Evolutionary conservation across 2,797 vertebrate species (phyloP), one percentile per base, ranked within the genome.

Genomic region (Megaceryle alcyon): DNA sequence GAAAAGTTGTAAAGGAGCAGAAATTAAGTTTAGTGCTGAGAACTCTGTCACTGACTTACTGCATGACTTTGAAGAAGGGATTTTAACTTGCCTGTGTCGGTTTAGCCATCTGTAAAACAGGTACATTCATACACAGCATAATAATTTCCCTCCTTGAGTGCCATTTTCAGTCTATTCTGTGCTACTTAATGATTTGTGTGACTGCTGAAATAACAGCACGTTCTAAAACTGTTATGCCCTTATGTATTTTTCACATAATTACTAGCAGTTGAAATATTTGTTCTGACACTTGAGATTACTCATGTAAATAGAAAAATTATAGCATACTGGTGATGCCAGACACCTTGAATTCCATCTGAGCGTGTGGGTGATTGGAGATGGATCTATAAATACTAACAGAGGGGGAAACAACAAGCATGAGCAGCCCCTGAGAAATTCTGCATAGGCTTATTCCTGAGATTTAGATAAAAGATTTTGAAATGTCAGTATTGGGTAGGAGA

Each of bases 301-400:
- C 96, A 96, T 93, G 94, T 96, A 96, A 97, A 96, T 94, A 96
- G 91, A 94, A 94, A 96, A 96, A 95, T 95, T 96, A 93, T 48
- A 94, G 83, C 75, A 54, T 68, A 70, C 90, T 93, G 90, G 86
- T 2, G 8, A 90, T 94, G 88, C 88, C 91, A 96, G 96, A 94
- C 96, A 95, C 96, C 93, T 97, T 95, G 83, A 95, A 85, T 95
- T 95, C 88, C 86, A 94, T 94, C 91, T 88, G 90, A 96, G 60
- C 3, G 1, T 94, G 96, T 92, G 95, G 88, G 78, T 93, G 90
- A 94, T 81, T 88, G 94, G 80, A 92, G 56, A 84, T 49, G n/a
- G 77, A 90, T 70, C 88, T 90, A 71, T 95, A 94, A 92, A 86
- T 93, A 93, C 77, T 90, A 80, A 25, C 26, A 76, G 69, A 23